Percentiles rank a stretch among this genome's conserved stretches.
phyloP scores from a whole-genome alignment of 1,140 invertebrate genomes.

The Drosophila pachea region DNA sequence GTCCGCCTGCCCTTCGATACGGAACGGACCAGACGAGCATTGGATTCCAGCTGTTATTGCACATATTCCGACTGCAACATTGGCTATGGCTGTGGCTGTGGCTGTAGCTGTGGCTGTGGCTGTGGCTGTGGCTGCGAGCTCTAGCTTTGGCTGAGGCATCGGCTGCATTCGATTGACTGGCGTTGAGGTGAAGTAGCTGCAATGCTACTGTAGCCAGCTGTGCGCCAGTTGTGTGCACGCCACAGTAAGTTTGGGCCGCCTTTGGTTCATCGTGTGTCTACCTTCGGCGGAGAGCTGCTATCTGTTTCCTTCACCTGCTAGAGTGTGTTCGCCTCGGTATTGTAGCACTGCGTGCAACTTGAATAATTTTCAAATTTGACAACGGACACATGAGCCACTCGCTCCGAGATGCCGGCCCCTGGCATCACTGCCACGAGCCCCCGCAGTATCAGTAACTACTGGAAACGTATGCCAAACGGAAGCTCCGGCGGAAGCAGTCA shows the following conservation, averaged over 20 bases:
- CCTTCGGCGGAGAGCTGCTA: slow-evolving; percentile 34
- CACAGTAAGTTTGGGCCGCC: slow-evolving; percentile 55
- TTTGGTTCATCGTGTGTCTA: slow-evolving; percentile 48
- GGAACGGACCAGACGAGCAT: no score
- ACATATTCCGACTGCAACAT: not conserved
- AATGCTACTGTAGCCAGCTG: slow-evolving; percentile 30
- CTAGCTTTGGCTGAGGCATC: no score
- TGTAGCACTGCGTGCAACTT: slow-evolving; percentile 55
- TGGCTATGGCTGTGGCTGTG: no score
- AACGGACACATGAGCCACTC: slow-evolving; percentile 56
- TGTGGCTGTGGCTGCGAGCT: slow-evolving; percentile 17
- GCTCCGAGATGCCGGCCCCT: slow-evolving; percentile 11
- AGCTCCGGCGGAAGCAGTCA: slow-evolving; percentile 63
- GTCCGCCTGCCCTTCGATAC: no score
- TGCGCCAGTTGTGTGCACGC: slow-evolving; percentile 38
- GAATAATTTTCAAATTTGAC: slow-evolving; percentile 76
- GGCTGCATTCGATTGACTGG: slow-evolving; percentile 41
- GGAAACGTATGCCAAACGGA: slow-evolving; percentile 61
- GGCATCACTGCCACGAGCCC: slow-evolving; percentile 9
- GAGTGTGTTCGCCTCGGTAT: slow-evolving; percentile 31
- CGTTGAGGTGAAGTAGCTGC: slow-evolving; percentile 63
- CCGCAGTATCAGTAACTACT: slow-evolving; percentile 42
- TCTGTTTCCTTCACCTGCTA: slow-evolving; percentile 46
- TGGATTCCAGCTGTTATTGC: slow-evolving; percentile 14
- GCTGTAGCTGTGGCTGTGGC: slow-evolving; percentile 7